phyloP scores from a whole-genome alignment of 1,140 invertebrate genomes.

The Parapsyche elsis region DNA sequence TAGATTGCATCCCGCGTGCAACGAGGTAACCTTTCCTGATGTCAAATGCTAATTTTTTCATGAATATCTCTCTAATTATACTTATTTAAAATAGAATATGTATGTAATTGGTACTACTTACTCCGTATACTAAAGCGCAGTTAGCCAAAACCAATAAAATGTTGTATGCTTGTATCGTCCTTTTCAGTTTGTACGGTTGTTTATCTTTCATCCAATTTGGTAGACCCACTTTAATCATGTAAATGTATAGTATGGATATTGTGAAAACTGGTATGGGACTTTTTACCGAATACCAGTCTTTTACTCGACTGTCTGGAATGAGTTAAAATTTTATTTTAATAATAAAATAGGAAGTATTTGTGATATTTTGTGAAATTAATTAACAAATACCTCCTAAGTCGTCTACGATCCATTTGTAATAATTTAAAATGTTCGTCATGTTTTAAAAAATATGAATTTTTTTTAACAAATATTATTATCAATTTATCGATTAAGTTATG shows the following conservation, averaged over 20 bases:
- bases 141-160: constrained; percentile 62
- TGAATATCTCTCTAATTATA: not conserved
- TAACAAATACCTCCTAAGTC: constrained; percentile 25
- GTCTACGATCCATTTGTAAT: not conserved
- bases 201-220: constrained; percentile 67
- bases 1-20: constrained; percentile 77
- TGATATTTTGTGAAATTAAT: not conserved
- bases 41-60: constrained; percentile 59
- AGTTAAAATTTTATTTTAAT: not conserved
- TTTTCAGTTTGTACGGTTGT: constrained; percentile 59
- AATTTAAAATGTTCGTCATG: not conserved
- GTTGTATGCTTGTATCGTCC: constrained; percentile 64
- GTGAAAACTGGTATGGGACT: constrained; percentile 66
- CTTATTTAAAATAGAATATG: not conserved
- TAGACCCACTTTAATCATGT: constrained; percentile 72
- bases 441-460: not conserved
- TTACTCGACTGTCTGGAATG: constrained; percentile 57
- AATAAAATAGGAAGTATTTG: not conserved
- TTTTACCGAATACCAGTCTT: constrained; percentile 69
- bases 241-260: constrained; percentile 73
- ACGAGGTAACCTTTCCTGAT: constrained; percentile 67
- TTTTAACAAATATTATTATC: too few relatives aligned
- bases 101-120: constrained; percentile 57
- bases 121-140: constrained; percentile 61
- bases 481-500: too few relatives aligned